phyloP scores from a whole-genome alignment of 2,113 vertebrate species.

The Solea solea region DNA sequence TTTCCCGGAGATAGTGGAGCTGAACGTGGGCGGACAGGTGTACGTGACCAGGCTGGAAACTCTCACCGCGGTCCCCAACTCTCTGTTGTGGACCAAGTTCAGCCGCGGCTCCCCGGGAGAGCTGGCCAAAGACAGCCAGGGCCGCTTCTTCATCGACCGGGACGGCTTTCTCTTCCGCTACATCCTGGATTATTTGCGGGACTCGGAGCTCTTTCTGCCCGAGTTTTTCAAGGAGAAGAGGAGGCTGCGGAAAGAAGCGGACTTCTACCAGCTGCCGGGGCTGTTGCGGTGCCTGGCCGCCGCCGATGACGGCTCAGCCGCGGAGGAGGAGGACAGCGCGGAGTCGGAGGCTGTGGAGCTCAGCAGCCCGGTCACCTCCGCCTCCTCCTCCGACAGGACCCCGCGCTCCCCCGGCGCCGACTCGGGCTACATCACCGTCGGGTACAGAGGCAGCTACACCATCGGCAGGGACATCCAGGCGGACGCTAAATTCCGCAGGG shows the following conservation, averaged over 20 bases:
- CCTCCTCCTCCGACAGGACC: slow-evolving; percentile 75
- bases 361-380: slow-evolving; percentile 70
- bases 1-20: slow-evolving; percentile 92
- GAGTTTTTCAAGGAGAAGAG: slow-evolving; percentile 92
- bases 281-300: slow-evolving; percentile 85
- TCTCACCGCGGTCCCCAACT: slow-evolving; percentile 89
- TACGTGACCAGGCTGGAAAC: slow-evolving; percentile 93
- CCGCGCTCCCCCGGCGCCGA: slow-evolving; percentile 84
- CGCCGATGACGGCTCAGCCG: slow-evolving; percentile 80
- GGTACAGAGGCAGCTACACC: slow-evolving; percentile 95
- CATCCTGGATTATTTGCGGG: slow-evolving; percentile 93
- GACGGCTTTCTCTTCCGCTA: slow-evolving; percentile 97
- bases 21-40: slow-evolving; percentile 96
- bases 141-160: slow-evolving; percentile 95
- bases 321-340: slow-evolving; percentile 79
- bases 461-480: slow-evolving; percentile 95
- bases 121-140: slow-evolving; percentile 91
- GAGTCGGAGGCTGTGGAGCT: slow-evolving; percentile 79
- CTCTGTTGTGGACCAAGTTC: slow-evolving; percentile 92
- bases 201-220: slow-evolving; percentile 90
- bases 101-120: slow-evolving; percentile 83
- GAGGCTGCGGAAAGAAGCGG: slow-evolving; percentile 91
- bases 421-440: slow-evolving; percentile 93
- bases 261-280: slow-evolving; percentile 91
- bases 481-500: slow-evolving; percentile 94